Evolutionary conservation across 2,888 invertebrate species (phyloP).

Genomic region (Fragum fragum): DNA sequence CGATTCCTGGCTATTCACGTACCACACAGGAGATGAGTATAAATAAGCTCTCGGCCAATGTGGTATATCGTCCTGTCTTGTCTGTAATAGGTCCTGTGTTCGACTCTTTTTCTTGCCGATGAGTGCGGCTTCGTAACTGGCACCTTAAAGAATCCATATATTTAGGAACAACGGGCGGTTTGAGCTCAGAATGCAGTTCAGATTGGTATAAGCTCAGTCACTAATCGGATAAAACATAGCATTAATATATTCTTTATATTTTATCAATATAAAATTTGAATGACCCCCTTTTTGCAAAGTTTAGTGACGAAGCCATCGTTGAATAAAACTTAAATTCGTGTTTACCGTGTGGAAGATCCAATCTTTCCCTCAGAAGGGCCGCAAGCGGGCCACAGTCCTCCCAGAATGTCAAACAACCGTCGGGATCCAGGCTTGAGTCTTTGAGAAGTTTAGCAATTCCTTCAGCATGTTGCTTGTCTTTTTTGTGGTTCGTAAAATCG

Average conservation of each 20-base stretch:
- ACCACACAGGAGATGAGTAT: slow-evolving; percentile 55
- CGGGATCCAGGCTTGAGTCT: slow-evolving; percentile 42
- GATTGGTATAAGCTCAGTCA: too few relatives aligned
- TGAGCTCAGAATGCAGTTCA: too few relatives aligned
- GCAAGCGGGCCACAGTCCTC: slow-evolving; percentile 76
- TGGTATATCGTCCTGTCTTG: slow-evolving; percentile 63
- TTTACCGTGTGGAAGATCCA: neutral
- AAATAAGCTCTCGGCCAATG: slow-evolving; percentile 70
- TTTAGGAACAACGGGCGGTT: too few relatives aligned
- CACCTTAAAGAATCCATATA: too few relatives aligned
- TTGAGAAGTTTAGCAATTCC: slow-evolving; percentile 62
- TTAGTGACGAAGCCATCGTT: too few relatives aligned
- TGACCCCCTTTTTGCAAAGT: too few relatives aligned
- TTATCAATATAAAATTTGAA: too few relatives aligned
- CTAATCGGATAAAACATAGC: neutral
- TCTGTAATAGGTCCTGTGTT: slow-evolving; percentile 61
- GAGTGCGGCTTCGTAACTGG: slow-evolving; percentile 54
- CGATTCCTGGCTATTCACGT: neutral
- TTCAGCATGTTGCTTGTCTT: slow-evolving; percentile 64
- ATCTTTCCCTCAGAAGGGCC: slow-evolving; percentile 39
- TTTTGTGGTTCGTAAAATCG: slow-evolving; percentile 69
- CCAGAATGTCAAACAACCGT: slow-evolving; percentile 77
- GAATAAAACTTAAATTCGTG: too few relatives aligned
- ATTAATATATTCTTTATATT: too few relatives aligned
- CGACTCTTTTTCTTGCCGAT: slow-evolving; percentile 72